Evolutionary conservation across 2,888 invertebrate species (phyloP), one percentile per base, ranked within the genome.

Genomic region (Punctoribates punctum): DNA sequence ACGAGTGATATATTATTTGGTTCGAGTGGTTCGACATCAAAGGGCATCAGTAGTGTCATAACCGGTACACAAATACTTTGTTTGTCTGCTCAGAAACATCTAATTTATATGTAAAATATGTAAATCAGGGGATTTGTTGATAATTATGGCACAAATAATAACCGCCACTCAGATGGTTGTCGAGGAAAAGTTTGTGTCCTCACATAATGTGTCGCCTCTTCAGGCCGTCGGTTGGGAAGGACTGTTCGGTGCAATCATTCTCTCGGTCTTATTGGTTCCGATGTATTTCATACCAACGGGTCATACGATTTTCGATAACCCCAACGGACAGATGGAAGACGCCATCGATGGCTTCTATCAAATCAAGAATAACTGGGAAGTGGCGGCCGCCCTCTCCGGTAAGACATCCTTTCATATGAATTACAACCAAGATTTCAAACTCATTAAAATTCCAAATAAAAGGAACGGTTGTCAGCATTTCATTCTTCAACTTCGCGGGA

Each of bases 201-300:
- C 91, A 73, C 87, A 90, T 81, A 92, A 94, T 84, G 92, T 96
- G 72, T 92, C 94, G 0, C 89, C 96, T 0, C 85, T 97, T 78
- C 92, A 94, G 84, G 96, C 93, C 6, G 92, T 95, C 25, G 96
- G 97, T 9, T 94, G 93, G 91, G 96, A 97, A 87, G 95, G 89
- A 67, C 82, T 91, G 23, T 93, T 90, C 84, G 93, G 93, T 27
- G 88, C 91, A 78, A 74, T 85, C 11, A 87, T 88, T 0, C 85
- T 91, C 20, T 85, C 87, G 6, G 74, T 90, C 0, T 83, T 90
- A 13, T 88, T 91, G 81, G 85, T 92, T 75, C 91, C 91, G 0
- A 90, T 96, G 84, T 93, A 94, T 86, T 96, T 88, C 85, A 85
- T 87, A 6, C 75, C 75, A 70, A 78, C 79, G 20, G 79, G 78